Evolutionary conservation across 2,113 vertebrate species (phyloP).

Genomic region (Clarias macrocephalus): DNA sequence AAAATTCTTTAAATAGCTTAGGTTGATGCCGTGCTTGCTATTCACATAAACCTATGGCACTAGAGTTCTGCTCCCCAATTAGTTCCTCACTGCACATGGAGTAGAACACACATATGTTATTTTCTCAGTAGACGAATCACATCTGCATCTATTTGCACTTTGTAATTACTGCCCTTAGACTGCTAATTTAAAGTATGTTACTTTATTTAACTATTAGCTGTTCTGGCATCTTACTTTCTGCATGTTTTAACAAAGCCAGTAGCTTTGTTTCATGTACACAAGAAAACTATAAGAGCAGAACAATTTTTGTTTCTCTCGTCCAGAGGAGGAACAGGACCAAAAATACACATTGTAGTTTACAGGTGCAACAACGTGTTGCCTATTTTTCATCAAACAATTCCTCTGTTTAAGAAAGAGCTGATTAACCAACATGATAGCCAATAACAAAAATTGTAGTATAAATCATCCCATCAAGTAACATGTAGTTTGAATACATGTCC

Average conservation of each 20-base stretch:
- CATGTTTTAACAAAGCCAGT: background rate
- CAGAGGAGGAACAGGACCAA: background rate
- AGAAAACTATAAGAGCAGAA: background rate
- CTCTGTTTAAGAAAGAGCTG: conserved; percentile 2
- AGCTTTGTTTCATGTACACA: background rate
- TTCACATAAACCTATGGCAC: background rate
- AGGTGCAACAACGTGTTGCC: background rate
- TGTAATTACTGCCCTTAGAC: background rate
- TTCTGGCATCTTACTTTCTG: background rate
- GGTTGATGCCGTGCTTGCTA: background rate
- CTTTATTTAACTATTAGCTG: background rate
- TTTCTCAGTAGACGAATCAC: background rate
- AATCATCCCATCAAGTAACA: conserved; percentile 26
- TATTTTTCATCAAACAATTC: background rate
- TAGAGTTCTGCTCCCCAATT: background rate
- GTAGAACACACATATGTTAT: background rate
- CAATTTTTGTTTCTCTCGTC: background rate
- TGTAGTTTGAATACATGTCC: conserved; percentile 21
- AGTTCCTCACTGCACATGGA: background rate
- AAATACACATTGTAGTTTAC: background rate
- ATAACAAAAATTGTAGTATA: conserved; percentile 27
- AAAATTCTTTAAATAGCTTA: background rate
- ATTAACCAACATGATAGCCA: conserved; percentile 28
- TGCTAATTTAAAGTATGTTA: conserved; percentile 4
- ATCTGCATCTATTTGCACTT: background rate